phyloP scores from a whole-genome alignment of 2,888 invertebrate species.

The Calameuta filiformis region DNA sequence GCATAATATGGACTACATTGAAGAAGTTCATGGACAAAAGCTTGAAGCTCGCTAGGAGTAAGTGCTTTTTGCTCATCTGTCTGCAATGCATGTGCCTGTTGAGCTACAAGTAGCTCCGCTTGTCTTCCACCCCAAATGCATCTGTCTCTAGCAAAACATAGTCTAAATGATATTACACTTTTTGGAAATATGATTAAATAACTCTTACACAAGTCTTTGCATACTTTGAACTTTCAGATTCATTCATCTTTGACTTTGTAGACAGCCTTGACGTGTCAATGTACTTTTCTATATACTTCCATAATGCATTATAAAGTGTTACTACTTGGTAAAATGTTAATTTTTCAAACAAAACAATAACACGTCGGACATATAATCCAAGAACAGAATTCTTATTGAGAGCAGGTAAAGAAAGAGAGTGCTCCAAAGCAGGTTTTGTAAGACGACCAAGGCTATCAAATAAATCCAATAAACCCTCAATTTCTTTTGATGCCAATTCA shows the following conservation, averaged over 20 bases:
- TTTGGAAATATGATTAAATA: not conserved
- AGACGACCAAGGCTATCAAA: constrained; percentile 76
- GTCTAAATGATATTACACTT: not conserved
- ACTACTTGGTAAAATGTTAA: constrained; percentile 87
- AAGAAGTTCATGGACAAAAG: constrained; percentile 78
- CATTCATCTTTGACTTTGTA: constrained; percentile 28
- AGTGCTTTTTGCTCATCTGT: constrained; percentile 85
- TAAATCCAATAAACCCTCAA: constrained; percentile 71
- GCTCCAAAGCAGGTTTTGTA: constrained; percentile 67
- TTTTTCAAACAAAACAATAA: constrained; percentile 84
- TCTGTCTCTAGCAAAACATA: constrained; percentile 63
- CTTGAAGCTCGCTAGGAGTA: constrained; percentile 80
- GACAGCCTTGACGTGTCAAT: not conserved
- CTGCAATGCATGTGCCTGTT: constrained; percentile 85
- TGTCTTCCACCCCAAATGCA: constrained; percentile 87
- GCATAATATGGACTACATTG: constrained; percentile 83
- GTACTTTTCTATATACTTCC: constrained; percentile 69
- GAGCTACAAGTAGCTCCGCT: constrained; percentile 89
- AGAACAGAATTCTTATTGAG: constrained; percentile 64
- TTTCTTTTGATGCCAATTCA: constrained; percentile 70
- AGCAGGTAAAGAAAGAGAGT: constrained; percentile 45
- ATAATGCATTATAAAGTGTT: constrained; percentile 78
- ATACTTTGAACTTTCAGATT: constrained; percentile 27
- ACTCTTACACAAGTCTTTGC: constrained; percentile 34
- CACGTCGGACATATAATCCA: constrained; percentile 85